Conservation (phyloP, 2,113 vertebrate genomes). For the Pelmatolapia mariae region DNA sequence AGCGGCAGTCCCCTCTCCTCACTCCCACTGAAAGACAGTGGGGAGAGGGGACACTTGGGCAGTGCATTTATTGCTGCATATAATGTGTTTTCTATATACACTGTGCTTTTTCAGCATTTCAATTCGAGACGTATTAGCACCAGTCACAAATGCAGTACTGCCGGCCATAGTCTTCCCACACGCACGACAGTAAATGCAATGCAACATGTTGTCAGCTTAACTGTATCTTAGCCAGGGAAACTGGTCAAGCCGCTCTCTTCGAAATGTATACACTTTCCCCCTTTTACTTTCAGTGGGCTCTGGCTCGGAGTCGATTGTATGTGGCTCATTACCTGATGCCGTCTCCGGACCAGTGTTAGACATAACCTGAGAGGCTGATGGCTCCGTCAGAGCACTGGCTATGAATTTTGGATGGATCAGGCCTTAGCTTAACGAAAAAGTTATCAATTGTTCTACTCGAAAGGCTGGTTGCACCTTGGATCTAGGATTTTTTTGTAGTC, state of each 20-base stretch:
- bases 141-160: not conserved
- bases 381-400: not conserved
- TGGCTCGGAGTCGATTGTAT: fast-evolving
- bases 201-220: not conserved
- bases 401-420: not conserved
- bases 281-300: not conserved
- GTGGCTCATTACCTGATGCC: not conserved
- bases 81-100: not conserved
- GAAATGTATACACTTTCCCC: not conserved
- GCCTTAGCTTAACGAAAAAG: not conserved
- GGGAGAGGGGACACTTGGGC: not conserved
- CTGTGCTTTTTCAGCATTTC: not conserved
- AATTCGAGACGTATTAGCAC: not conserved
- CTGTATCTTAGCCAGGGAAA: not conserved
- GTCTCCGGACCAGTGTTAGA: not conserved
- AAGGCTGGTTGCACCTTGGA: not conserved
- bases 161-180: fast-evolving
- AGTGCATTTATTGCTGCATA: not conserved
- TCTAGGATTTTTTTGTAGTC: not conserved
- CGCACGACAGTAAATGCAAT: not conserved
- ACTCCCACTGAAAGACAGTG: not conserved
- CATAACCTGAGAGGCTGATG: not conserved
- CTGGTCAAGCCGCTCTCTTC: not conserved
- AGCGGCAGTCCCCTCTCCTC: not conserved
- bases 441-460: fast-evolving